Evolutionary conservation across 2,888 invertebrate genomes (phyloP).

Genomic region (Griposia aprilina): DNA sequence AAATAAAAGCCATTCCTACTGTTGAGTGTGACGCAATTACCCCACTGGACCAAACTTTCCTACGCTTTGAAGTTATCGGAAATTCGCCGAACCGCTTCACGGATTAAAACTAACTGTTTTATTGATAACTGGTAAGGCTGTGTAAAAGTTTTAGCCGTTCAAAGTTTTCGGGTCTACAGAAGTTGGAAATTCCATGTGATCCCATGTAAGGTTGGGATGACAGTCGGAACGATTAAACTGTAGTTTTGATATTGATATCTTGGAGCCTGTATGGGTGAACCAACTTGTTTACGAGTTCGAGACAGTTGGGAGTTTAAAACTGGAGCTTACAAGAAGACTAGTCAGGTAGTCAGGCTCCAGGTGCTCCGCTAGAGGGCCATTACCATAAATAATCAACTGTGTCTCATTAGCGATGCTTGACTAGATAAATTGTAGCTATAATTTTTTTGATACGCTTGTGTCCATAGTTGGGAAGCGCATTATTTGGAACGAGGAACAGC

Average conservation of each 20-base stretch:
- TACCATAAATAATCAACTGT: too few relatives aligned
- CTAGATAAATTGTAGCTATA: neutral
- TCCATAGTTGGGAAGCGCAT: neutral
- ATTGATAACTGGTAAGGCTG: constrained; percentile 37
- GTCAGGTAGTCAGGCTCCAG: too few relatives aligned
- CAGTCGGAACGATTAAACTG: constrained; percentile 45
- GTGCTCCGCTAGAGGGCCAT: too few relatives aligned
- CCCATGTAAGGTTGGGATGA: constrained; percentile 17
- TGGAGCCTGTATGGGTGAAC: neutral
- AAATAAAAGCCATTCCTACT: too few relatives aligned
- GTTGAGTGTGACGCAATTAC: neutral
- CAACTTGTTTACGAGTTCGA: constrained; percentile 19
- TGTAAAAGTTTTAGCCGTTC: constrained; percentile 21
- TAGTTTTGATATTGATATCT: constrained; percentile 38
- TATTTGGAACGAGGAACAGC: too few relatives aligned
- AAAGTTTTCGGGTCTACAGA: constrained; percentile 20
- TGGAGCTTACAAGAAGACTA: neutral
- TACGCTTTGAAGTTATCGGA: neutral
- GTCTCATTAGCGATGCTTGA: too few relatives aligned
- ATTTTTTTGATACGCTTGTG: neutral
- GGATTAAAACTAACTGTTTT: constrained; percentile 47
- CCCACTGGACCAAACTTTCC: neutral
- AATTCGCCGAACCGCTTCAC: neutral
- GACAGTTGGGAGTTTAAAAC: constrained; percentile 11
- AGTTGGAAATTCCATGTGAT: constrained; percentile 28